A percentile compares a stretch with the other conserved stretches of the same genome.
Conservation (phyloP, 2,797 vertebrate species). For the Gymnodraco acuticeps region DNA sequence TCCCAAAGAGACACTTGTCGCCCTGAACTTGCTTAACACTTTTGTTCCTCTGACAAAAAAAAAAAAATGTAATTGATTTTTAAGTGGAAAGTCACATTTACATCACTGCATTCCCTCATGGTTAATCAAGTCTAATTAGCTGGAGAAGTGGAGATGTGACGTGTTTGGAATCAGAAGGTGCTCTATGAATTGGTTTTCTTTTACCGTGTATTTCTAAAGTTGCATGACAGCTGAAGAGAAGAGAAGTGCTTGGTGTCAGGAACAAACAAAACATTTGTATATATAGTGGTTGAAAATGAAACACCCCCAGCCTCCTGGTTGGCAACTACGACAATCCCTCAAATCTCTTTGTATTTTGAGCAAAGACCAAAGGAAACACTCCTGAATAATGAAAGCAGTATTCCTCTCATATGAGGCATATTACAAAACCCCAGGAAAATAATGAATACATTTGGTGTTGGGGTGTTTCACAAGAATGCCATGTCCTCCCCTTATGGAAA, state of each 20-base stretch:
- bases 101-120: constrained; percentile 56
- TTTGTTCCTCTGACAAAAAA: constrained; percentile 64
- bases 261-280: constrained; percentile 85
- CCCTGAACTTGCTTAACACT: constrained; percentile 71
- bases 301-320: constrained; percentile 54
- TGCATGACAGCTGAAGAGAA: constrained; percentile 66
- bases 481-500: constrained; percentile 60
- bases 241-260: constrained; percentile 83
- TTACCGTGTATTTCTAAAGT: constrained; percentile 21
- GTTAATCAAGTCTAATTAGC: constrained; percentile 72
- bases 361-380: constrained; percentile 69
- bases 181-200: constrained; percentile 18
- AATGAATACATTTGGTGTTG: constrained; percentile 78
- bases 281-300: constrained; percentile 81
- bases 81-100: constrained; percentile 75
- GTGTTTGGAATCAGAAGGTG: constrained; percentile 35
- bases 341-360: constrained; percentile 74
- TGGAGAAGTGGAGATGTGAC: constrained; percentile 19
- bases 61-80: constrained; percentile 80
- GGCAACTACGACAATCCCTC: constrained; percentile 73
- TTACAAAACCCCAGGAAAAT: constrained; percentile 80
- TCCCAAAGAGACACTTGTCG: constrained; percentile 60
- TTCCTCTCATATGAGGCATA: constrained; percentile 65
- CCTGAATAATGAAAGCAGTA: constrained; percentile 70
- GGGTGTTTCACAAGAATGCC: constrained; percentile 65